Evolutionary conservation across 1,140 invertebrate species (phyloP), one percentile per base, ranked within the genome.

Genomic region (Brachionus sp.): DNA sequence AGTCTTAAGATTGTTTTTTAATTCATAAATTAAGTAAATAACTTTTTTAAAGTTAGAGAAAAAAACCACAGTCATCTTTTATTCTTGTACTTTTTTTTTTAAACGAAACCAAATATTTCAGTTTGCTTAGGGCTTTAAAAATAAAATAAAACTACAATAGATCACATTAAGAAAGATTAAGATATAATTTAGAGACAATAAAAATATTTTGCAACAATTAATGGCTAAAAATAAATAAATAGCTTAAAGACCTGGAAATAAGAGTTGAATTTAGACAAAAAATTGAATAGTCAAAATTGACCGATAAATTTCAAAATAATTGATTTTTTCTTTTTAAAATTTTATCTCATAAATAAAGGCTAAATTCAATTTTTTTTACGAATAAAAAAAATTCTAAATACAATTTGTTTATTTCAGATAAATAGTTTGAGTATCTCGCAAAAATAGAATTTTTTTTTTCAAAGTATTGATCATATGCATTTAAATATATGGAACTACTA

Each of bases 11-110:
- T 70, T 70, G 29, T 66, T 66, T 66, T 66, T 66, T 66, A 66
- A 70, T 70, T 70, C 66, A 70, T 44, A 70, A 70, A 70, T 70
- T 39, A 70, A 70, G 33, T 70, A 70, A 70, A 70, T 70, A 70
- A 70, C 66, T 70, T 70, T 70, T 33, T 33, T n/a, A 37, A 66
- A 66, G 33, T 33, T 33, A 66, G 33, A 66, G 23, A 66, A 70
- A 16, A 37, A 70, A 70, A 35, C 66, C 66, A 70, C 33, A 70
- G 66, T 70, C 66, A 39, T 39, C 66, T 70, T 70, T 39, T 70
- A 37, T 39, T 37, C 35, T 70, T 70, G 33, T 37, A n/a, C n/a
- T 66, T 33, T 66, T 66, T 12, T 66, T 29, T 46, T 46, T 46
- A 46, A n/a, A 46, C 10, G 13, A 37, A 37, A 39, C 33, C 16